Evolutionary conservation across 64 coral and sea anemone species (phyloP), one percentile per base, ranked within the genome.

Genomic region (Porites lutea): DNA sequence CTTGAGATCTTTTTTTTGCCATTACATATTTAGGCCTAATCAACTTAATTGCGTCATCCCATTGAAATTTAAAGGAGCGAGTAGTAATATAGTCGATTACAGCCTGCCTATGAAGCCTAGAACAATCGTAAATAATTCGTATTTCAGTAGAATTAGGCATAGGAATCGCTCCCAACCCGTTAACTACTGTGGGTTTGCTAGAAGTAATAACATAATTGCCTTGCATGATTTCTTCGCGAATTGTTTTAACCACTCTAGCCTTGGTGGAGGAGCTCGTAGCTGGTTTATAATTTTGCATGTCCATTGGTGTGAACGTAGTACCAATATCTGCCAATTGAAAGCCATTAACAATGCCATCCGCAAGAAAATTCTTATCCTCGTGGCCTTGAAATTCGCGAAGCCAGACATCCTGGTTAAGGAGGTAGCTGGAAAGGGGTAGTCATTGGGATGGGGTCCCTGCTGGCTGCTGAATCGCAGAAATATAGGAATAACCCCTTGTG

Each of bases 1-100:
- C n/a, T 52, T 60, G 2, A 83, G 15, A 48, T 92, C 80, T 51
- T 85, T 23, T 48, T 92, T 92, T 7, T 55, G 2, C 79, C 90
- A 79, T 76, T 92, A 16, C 53, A 37, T 1, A 37, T 37, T 37
- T 37, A 37, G 27, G 27, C 27, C 27, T 37, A 37, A 37, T 37
- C 27, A 37, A 37, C 27, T 37, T 37, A 37, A 37, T 37, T 37
- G 27, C 27, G 27, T 37, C 27, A 37, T 37, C 27, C 27, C 27
- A 37, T 37, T 37, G 27, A 37, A 37, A 37, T 37, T 37, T 37
- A 37, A 37, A 37, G 27, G 27, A 37, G 27, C 27, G 27, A 37
- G 27, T 37, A 37, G 27, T 37, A 37, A 37, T 37, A 37, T 37
- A 37, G 27, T 37, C 27, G 27, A 0, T 37, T 37, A 37, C 27